A percentile compares a stretch with the other conserved stretches of the same genome.
phyloP scores from a whole-genome alignment of 2,888 invertebrate genomes.

The Drosophila macrospina region DNA sequence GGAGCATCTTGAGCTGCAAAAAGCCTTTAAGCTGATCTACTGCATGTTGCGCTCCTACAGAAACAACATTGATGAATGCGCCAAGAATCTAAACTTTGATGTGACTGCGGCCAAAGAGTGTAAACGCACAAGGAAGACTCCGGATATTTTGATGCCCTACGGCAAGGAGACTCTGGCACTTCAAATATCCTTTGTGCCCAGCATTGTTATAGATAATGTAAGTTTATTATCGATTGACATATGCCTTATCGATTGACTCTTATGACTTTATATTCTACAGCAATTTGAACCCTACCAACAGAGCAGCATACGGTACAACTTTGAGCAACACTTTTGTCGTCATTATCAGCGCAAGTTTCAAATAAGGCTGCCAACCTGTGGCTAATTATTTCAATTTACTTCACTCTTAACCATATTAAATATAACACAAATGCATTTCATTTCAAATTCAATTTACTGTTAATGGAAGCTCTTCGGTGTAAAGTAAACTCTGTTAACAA shows the following conservation, averaged over 20 bases:
- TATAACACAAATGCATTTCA: background rate
- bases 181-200: slow-evolving; percentile 82
- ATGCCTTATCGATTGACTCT: background rate
- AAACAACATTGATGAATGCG: slow-evolving; percentile 73
- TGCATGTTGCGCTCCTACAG: slow-evolving; percentile 78
- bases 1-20: slow-evolving; percentile 69
- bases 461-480: too few species aligned
- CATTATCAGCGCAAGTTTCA: slow-evolving; percentile 73
- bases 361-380: slow-evolving; percentile 66
- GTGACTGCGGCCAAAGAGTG: slow-evolving; percentile 73
- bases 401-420: background rate
- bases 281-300: slow-evolving; percentile 75
- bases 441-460: background rate
- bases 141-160: slow-evolving; percentile 80
- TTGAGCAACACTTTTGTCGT: slow-evolving; percentile 72
- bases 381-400: background rate
- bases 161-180: slow-evolving; percentile 78
- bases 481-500: background rate
- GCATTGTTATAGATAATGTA: slow-evolving; percentile 82
- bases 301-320: slow-evolving; percentile 71
- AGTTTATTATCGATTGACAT: slow-evolving; percentile 50
- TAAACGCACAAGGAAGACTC: slow-evolving; percentile 60
- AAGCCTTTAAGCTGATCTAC: slow-evolving; percentile 77
- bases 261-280: slow-evolving; percentile 44
- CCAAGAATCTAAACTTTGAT: slow-evolving; percentile 64